These are phyloP conservation scores for Diaperis boleti DNA, from an alignment of 2,888 invertebrate genomes.

Conservation along the genomic window DNA sequence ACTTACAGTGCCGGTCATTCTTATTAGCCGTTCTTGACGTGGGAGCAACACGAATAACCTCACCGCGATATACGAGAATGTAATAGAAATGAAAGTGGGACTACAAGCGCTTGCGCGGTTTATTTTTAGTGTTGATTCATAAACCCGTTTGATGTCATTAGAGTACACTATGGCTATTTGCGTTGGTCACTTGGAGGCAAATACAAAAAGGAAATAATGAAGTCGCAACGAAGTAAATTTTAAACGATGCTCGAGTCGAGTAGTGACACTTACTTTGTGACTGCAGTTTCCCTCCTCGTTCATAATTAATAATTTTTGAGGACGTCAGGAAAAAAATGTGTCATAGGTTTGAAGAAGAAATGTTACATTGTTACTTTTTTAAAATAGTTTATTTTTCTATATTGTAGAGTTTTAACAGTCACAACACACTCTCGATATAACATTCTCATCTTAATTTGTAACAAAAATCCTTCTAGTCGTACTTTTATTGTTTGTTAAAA, in stretches of 20 bases:
- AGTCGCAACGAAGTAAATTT: background rate
- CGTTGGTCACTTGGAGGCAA: constrained; percentile 18
- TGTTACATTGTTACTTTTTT: constrained; percentile 50
- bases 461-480: constrained; percentile 50
- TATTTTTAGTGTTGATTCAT: constrained; percentile 29
- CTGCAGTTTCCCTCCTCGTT: background rate
- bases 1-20: constrained; percentile 44
- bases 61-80: background rate
- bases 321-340: background rate
- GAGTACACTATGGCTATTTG: constrained; percentile 1
- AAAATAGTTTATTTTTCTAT: constrained; percentile 61
- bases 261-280: background rate
- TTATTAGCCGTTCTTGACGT: background rate
- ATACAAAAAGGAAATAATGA: background rate
- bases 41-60: constrained; percentile 18
- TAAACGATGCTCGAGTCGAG: background rate
- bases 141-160: background rate
- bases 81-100: constrained; percentile 1
- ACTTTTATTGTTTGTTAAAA: constrained; percentile 44
- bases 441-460: constrained; percentile 49
- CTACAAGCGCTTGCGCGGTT: constrained; percentile 24
- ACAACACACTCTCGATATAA: constrained; percentile 60
- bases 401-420: constrained; percentile 56
- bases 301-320: background rate
- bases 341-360: constrained; percentile 5